Conservation (phyloP, 2,888 invertebrate genomes). For the Onchidella celtica region DNA sequence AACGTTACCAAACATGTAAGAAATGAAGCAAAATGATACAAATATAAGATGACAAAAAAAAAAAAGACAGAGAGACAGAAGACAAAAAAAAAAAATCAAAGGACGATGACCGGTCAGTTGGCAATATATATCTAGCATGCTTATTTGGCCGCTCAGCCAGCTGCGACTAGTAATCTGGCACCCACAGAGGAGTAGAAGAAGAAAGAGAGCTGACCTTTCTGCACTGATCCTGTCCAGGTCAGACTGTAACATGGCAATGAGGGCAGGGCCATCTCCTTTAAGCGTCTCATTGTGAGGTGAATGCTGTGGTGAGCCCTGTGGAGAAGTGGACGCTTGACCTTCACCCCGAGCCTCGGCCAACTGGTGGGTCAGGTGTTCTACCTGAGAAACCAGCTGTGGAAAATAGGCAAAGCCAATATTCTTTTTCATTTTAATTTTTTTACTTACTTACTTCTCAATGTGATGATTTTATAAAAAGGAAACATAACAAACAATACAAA, state of each 20-base stretch:
- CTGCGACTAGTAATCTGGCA: too few species aligned
- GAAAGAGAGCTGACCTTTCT: too few species aligned
- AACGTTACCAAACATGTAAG: too few species aligned
- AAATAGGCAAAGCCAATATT: too few species aligned
- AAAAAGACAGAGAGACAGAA: neutral
- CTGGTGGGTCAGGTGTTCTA: conserved; percentile 61
- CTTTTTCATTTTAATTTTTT: neutral
- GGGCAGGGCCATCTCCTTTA: conserved; percentile 63
- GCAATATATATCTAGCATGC: too few species aligned
- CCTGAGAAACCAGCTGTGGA: conserved; percentile 64
- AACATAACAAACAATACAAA: too few species aligned
- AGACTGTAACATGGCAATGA: conserved; percentile 67
- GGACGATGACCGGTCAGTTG: neutral
- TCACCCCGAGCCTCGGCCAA: conserved; percentile 62
- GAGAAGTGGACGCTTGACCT: neutral
- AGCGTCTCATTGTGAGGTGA: conserved; percentile 27
- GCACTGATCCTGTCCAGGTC: conserved; percentile 70
- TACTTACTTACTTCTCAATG: neutral
- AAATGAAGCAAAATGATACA: neutral
- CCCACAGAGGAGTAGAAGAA: too few species aligned
- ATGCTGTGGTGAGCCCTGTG: conserved; percentile 29
- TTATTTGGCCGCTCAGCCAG: too few species aligned
- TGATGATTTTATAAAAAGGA: too few species aligned
- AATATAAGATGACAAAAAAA: neutral
- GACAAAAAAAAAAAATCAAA: neutral